A percentile compares a stretch with the other conserved stretches of the same genome.
These are phyloP conservation scores for Aleiodes testaceus DNA, from an alignment of 2,888 invertebrate genomes.

Conservation along the genomic window DNA sequence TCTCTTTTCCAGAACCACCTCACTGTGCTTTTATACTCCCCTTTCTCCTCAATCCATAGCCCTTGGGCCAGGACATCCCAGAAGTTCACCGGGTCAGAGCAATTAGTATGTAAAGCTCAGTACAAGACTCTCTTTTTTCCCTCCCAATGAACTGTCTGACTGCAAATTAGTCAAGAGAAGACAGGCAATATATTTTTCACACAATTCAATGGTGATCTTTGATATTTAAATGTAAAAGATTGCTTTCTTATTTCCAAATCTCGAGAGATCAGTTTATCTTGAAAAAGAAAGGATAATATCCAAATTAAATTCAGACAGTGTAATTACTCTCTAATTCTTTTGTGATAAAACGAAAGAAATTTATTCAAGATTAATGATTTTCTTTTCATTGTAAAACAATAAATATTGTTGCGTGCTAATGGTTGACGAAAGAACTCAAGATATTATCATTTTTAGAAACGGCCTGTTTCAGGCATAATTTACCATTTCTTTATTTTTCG, in stretches of 20 bases:
- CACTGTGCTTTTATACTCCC: slow-evolving; percentile 26
- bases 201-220: not conserved
- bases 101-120: slow-evolving; percentile 63
- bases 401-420: slow-evolving; percentile 17
- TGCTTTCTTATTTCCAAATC: no score
- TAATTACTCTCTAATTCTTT: no score
- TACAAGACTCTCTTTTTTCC: slow-evolving; percentile 32
- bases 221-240: no score
- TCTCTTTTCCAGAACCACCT: slow-evolving; percentile 37
- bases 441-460: slow-evolving; percentile 3
- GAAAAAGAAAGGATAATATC: no score
- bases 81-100: slow-evolving; percentile 57
- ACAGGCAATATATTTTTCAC: slow-evolving; percentile 2
- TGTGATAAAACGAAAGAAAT: no score
- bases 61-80: slow-evolving; percentile 37
- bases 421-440: slow-evolving; percentile 9
- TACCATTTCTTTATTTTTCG: slow-evolving; percentile 4
- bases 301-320: no score
- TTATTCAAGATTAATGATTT: not conserved
- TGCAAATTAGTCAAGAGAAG: slow-evolving; percentile 38
- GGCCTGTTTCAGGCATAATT: not conserved
- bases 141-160: slow-evolving; percentile 51
- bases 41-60: not conserved
- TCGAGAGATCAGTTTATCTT: no score
- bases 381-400: not conserved